phyloP scores from a whole-genome alignment of 1,140 invertebrate species.

The Fopius arisanus region DNA sequence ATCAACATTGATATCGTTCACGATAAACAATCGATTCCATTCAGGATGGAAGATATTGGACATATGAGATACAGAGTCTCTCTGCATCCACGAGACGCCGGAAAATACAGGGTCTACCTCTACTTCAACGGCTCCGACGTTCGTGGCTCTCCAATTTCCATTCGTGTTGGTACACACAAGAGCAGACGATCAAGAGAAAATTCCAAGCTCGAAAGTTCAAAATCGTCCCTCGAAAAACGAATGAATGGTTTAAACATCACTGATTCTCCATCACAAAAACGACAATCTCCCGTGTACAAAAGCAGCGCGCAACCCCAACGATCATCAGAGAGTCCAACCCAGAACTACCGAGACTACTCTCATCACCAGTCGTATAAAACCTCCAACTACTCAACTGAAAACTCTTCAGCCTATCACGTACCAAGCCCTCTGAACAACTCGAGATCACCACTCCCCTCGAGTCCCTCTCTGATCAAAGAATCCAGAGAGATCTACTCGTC shows the following conservation, averaged over 20 bases:
- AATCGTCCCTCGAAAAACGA: constrained; percentile 52
- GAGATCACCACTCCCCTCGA: constrained; percentile 48
- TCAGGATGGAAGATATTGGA: constrained; percentile 83
- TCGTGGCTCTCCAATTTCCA: constrained; percentile 86
- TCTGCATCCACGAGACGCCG: constrained; percentile 87
- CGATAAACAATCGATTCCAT: constrained; percentile 83
- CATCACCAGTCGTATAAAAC: constrained; percentile 47
- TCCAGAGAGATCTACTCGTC: constrained; percentile 55
- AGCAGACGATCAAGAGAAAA: constrained; percentile 58
- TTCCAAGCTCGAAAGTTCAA: constrained; percentile 50
- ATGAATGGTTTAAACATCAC: constrained; percentile 57
- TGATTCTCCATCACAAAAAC: constrained; percentile 42
- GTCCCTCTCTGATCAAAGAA: constrained; percentile 57
- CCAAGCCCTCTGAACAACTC: constrained; percentile 45
- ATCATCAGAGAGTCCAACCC: constrained; percentile 49
- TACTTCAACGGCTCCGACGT: constrained; percentile 96
- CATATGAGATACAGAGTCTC: constrained; percentile 83
- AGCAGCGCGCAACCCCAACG: neutral
- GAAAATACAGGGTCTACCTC: constrained; percentile 92
- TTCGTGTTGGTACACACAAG: constrained; percentile 77
- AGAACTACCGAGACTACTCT: constrained; percentile 45
- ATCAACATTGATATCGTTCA: constrained; percentile 89
- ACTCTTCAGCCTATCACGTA: constrained; percentile 44
- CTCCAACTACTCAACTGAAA: constrained; percentile 48
- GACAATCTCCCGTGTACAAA: constrained; percentile 48